phyloP scores from a whole-genome alignment of 2,888 invertebrate genomes.

The Frankliniella intonsa region DNA sequence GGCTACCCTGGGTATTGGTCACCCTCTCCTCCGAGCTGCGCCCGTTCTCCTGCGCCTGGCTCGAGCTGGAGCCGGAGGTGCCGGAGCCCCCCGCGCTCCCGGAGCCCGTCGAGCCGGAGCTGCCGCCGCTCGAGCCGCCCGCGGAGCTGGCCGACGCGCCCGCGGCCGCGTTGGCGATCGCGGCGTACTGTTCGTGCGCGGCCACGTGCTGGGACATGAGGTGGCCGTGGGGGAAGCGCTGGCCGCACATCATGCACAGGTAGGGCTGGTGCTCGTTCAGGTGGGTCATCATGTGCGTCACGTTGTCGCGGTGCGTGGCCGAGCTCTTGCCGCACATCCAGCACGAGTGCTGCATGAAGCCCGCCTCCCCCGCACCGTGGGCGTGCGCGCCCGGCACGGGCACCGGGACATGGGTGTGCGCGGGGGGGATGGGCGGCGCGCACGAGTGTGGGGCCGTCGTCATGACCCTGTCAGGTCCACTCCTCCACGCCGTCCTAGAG shows the following conservation, averaged over 20 bases:
- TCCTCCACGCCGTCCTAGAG: background rate
- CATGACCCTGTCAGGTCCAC: background rate
- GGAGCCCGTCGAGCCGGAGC: background rate
- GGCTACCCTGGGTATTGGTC: background rate
- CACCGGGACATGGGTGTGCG: background rate
- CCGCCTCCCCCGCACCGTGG: background rate
- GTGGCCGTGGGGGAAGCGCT: slow-evolving; percentile 15
- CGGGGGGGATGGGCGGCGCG: slow-evolving; percentile 14
- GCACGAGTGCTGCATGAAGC: slow-evolving; percentile 2
- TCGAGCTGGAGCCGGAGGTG: background rate
- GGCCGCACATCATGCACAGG: slow-evolving; percentile 14
- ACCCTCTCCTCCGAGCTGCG: slow-evolving; percentile 3
- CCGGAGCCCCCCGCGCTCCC: background rate
- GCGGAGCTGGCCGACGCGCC: background rate
- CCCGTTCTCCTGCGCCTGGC: background rate
- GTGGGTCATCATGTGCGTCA: slow-evolving; percentile 20
- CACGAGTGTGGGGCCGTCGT: slow-evolving; percentile 6
- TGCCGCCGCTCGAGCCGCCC: background rate
- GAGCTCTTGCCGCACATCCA: slow-evolving; percentile 19
- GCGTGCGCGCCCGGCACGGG: background rate
- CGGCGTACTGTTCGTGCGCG: background rate
- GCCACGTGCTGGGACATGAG: slow-evolving; percentile 8
- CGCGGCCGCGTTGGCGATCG: background rate
- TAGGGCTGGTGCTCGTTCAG: slow-evolving; percentile 14
- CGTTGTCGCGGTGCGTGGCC: slow-evolving; percentile 18